These are phyloP conservation scores for Capricornis sumatraensis DNA, from an alignment of 2,113 vertebrate genomes.

Conservation along the genomic window DNA sequence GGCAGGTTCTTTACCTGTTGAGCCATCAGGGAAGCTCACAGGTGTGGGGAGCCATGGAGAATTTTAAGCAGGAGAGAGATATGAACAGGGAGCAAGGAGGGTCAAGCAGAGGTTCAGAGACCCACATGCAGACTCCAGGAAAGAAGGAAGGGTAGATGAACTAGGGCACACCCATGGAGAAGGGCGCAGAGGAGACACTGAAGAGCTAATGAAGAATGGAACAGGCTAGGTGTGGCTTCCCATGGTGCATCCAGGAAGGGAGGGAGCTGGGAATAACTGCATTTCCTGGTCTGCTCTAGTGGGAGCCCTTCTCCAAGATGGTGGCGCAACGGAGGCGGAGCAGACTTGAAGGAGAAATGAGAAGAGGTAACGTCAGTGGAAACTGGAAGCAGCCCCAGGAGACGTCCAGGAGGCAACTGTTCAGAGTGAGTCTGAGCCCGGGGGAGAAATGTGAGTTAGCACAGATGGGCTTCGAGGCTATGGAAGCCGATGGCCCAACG, in stretches of 20 bases:
- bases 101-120: background rate
- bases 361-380: background rate
- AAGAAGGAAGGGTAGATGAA: background rate
- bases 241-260: background rate
- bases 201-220: background rate
- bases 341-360: too few species aligned
- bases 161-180: background rate
- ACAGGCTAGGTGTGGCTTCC: background rate
- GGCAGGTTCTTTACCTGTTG: background rate
- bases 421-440: background rate
- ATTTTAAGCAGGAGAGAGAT: background rate
- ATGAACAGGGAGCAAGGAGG: background rate
- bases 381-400: background rate
- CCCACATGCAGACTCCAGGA: background rate
- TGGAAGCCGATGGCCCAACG: accelerated
- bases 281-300: background rate
- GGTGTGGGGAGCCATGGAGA: background rate
- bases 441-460: background rate
- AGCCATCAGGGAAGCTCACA: background rate
- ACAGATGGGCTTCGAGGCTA: background rate
- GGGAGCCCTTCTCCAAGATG: background rate
- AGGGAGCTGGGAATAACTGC: background rate
- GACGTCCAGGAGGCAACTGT: background rate
- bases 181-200: background rate
- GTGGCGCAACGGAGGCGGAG: accelerated